Evolutionary conservation across 2,113 vertebrate species (phyloP).

Genomic region (Gavia stellata): DNA sequence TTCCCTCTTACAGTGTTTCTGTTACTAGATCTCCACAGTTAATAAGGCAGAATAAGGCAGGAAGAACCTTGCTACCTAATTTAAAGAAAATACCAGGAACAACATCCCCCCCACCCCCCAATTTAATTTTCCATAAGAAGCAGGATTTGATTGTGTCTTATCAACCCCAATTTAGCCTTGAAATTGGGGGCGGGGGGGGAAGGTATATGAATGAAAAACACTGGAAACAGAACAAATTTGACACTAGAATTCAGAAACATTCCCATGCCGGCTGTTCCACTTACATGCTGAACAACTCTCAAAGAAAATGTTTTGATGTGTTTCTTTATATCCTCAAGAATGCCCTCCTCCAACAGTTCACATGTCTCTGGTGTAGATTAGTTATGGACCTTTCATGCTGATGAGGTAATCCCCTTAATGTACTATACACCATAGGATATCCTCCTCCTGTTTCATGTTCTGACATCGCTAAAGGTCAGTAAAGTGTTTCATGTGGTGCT

Average conservation of each 20-base stretch:
- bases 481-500: constrained; percentile 15
- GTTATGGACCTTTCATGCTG: constrained; percentile 55
- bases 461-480: constrained; percentile 52
- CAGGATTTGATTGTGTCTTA: not conserved
- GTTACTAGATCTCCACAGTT: not conserved
- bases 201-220: not conserved
- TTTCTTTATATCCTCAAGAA: constrained; percentile 3
- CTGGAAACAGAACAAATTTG: not conserved
- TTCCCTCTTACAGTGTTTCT: not conserved
- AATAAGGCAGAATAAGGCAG: not conserved
- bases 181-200: not conserved
- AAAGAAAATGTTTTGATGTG: not conserved
- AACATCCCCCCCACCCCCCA: rapidly evolving
- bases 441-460: constrained; percentile 52
- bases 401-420: constrained; percentile 53
- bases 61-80: not conserved
- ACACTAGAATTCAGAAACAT: not conserved
- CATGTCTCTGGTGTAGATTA: constrained; percentile 50
- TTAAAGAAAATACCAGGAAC: not conserved
- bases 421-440: constrained; percentile 50
- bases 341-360: not conserved
- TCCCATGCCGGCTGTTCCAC: not conserved
- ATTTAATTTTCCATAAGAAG: not conserved
- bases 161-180: not conserved
- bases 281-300: not conserved